Conservation (phyloP, 1,140 invertebrate genomes). For the Eumaeus atala region DNA sequence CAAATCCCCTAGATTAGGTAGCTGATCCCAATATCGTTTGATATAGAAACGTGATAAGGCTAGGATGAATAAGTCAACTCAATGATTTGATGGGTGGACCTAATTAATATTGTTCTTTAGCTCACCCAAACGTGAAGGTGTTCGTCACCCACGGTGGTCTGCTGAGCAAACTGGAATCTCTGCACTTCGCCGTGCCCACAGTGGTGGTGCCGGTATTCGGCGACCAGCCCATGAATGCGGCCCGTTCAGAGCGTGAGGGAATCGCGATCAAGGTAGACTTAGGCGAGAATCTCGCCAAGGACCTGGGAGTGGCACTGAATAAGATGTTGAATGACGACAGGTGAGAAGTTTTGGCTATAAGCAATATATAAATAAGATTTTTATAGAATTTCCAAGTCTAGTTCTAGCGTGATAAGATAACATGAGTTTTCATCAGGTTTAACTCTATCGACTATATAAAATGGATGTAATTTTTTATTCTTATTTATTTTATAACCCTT, state of each 20-base stretch:
- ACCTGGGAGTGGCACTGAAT: constrained; percentile 22
- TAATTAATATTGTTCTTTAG: constrained; percentile 29
- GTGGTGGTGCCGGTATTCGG: constrained; percentile 77
- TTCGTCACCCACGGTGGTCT: constrained; percentile 81
- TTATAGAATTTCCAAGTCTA: too few relatives aligned
- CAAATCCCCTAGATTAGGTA: too few relatives aligned
- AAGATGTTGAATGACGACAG: constrained; percentile 33
- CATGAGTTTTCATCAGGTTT: too few relatives aligned
- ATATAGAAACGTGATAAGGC: too few relatives aligned
- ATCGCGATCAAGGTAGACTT: constrained; percentile 27
- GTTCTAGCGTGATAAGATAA: too few relatives aligned
- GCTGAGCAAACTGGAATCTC: constrained; percentile 75
- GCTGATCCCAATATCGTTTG: too few relatives aligned
- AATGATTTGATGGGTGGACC: too few relatives aligned
- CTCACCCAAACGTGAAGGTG: constrained; percentile 52
- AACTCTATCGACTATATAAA: too few relatives aligned
- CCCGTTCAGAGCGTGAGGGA: constrained; percentile 18
- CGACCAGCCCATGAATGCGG: constrained; percentile 64
- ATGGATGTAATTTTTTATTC: too few relatives aligned
- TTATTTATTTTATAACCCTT: too few relatives aligned
- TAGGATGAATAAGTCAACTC: too few relatives aligned
- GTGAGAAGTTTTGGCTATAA: too few relatives aligned
- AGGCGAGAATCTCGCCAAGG: constrained; percentile 18
- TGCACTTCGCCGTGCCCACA: constrained; percentile 76
- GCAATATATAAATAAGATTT: background rate